These are phyloP conservation scores for Junco hyemalis DNA, from an alignment of 2,113 vertebrate species.

Conservation along the genomic window DNA sequence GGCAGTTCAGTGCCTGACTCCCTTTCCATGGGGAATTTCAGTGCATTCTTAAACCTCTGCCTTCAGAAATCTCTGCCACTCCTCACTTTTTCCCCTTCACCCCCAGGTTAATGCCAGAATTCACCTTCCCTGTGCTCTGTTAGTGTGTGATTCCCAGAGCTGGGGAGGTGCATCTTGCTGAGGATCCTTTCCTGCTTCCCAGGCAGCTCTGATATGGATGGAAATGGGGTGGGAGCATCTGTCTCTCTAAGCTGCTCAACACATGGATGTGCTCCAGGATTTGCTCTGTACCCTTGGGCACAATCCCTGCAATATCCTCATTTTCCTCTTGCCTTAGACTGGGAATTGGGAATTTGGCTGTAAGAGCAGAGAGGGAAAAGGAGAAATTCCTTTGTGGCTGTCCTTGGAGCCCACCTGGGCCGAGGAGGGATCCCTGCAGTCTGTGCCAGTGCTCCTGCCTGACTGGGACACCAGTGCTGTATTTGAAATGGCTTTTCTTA, in stretches of 20 bases:
- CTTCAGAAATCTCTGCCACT: neutral
- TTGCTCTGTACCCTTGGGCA: neutral
- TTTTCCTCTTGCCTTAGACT: rapidly evolving
- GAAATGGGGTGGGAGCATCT: neutral
- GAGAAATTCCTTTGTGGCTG: neutral
- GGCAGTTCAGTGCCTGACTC: neutral
- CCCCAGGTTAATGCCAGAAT: neutral
- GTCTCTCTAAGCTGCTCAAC: neutral
- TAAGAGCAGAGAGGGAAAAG: neutral
- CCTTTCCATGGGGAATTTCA: neutral
- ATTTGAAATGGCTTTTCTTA: neutral
- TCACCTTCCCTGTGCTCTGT: neutral
- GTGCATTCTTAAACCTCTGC: neutral
- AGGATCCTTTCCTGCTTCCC: neutral
- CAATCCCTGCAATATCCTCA: neutral
- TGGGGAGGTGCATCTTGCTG: neutral
- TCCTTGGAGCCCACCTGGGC: neutral
- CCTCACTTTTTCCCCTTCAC: neutral
- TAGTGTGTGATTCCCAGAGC: neutral
- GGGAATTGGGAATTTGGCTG: neutral
- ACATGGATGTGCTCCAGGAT: neutral
- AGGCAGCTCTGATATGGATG: rapidly evolving
- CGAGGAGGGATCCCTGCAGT: neutral
- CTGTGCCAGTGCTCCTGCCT: rapidly evolving
- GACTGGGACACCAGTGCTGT: neutral